Evolutionary conservation across 2,113 vertebrate genomes (phyloP), one percentile per base, ranked within the genome.

Genomic region (Psilopsiagon aymara): DNA sequence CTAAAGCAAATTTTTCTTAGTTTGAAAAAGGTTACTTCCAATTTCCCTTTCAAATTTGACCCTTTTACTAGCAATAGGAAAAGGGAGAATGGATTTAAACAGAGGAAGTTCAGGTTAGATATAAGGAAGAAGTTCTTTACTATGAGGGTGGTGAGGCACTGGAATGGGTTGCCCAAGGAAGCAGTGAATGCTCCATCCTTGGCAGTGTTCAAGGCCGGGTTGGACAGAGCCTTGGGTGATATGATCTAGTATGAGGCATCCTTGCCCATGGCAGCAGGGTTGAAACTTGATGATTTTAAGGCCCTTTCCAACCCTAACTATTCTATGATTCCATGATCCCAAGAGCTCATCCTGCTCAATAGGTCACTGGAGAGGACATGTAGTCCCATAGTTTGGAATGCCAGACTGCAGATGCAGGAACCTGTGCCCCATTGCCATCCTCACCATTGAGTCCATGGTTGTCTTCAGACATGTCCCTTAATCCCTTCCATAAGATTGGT

Each of bases 311-410:
- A 57, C 31, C 33, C 2, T 57, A n/a, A 57, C 55, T n/a, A 23
- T n/a, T 57, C 20, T n/a, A 57, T 23, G 33, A 57, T 57, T 57
- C 18, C 33, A 21, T 31, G 7, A 6, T 68, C 17, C 7, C 7
- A 18, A 77, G n/a, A 13, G 2, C 29, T 19, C 44, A 23, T 80
- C n/a, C 24, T 69, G 37, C 37, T 88, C 41, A 31, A 21, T 12
- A 55, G 15, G 17, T 44, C 71, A 41, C 39, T 57, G 20, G 5
- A 74, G 19, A 39, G 28, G 37, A 64, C 66, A 49, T 0, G 2
- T 11, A 17, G 11, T 17, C 24, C 41, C 46, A n/a, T 5, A 17
- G 11, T 33, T 33, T 1, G 0, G 10, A 79, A 51, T 0, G 0
- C 41, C 35, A 69, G 39, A 13, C 28, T 55, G 49, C 4, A 7